These are phyloP conservation scores for Paraplagusia blochii DNA, from an alignment of 2,113 vertebrate genomes.

Conservation along the genomic window DNA sequence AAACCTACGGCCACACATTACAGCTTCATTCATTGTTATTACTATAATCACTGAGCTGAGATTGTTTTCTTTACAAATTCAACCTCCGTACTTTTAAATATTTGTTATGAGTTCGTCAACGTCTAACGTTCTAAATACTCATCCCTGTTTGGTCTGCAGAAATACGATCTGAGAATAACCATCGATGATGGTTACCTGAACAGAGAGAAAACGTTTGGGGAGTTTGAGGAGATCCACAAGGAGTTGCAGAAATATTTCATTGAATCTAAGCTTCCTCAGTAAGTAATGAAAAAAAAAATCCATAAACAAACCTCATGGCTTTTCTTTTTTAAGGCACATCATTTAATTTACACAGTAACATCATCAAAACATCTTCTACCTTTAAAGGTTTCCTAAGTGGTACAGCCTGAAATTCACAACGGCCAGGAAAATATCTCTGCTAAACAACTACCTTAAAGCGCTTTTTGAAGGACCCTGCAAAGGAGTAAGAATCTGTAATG, in stretches of 20 bases:
- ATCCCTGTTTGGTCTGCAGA: slow-evolving; percentile 60
- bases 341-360: not conserved
- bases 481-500: slow-evolving; percentile 54
- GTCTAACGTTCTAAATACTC: too few relatives aligned
- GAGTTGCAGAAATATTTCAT: slow-evolving; percentile 81
- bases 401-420: slow-evolving; percentile 73
- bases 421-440: slow-evolving; percentile 71
- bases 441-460: slow-evolving; percentile 82
- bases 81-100: too few relatives aligned
- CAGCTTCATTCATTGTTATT: too few relatives aligned
- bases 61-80: too few relatives aligned
- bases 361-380: slow-evolving; percentile 5
- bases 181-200: slow-evolving; percentile 72
- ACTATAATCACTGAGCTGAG: too few relatives aligned
- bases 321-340: not conserved
- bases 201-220: slow-evolving; percentile 77
- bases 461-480: slow-evolving; percentile 78
- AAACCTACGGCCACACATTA: too few relatives aligned
- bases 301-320: not conserved
- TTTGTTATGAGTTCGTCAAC: too few relatives aligned
- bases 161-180: slow-evolving; percentile 76
- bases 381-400: slow-evolving; percentile 80
- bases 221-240: slow-evolving; percentile 82
- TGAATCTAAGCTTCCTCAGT: slow-evolving; percentile 80
- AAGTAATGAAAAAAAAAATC: slow-evolving; percentile 50